A percentile compares a stretch with the other conserved stretches of the same genome.
phyloP scores from a whole-genome alignment of 2,797 vertebrate genomes.

The Heliangelus exortis region DNA sequence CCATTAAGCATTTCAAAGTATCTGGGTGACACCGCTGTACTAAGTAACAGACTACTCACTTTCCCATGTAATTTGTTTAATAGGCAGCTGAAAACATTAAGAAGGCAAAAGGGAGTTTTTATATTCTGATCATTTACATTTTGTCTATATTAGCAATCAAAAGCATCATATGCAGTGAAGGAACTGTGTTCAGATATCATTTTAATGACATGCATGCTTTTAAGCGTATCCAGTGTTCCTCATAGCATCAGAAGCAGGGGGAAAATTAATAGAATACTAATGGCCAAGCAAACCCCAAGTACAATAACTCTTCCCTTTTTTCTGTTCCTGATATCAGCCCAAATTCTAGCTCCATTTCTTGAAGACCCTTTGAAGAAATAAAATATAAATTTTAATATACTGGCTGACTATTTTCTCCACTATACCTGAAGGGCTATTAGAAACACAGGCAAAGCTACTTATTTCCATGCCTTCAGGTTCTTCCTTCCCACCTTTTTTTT shows the following conservation, averaged over 20 bases:
- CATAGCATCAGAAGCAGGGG: background rate
- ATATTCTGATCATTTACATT: slow-evolving; percentile 56
- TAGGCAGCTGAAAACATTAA: slow-evolving; percentile 45
- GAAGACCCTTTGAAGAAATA: background rate
- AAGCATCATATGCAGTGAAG: slow-evolving; percentile 34
- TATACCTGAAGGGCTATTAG: background rate
- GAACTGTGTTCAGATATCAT: slow-evolving; percentile 10
- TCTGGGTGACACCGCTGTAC: background rate
- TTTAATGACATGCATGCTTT: slow-evolving; percentile 29
- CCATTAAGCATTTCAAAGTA: background rate
- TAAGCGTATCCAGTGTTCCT: slow-evolving; percentile 18
- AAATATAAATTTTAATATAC: background rate
- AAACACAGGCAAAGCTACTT: background rate
- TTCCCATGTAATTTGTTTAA: slow-evolving; percentile 33
- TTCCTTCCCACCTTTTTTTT: background rate
- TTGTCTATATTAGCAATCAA: slow-evolving; percentile 53
- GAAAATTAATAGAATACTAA: slow-evolving; percentile 48
- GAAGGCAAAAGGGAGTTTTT: slow-evolving; percentile 41
- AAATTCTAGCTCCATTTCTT: background rate
- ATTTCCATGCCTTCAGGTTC: background rate
- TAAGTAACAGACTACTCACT: background rate
- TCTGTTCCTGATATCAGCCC: background rate
- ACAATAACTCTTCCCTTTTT: background rate
- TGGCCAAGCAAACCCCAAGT: background rate
- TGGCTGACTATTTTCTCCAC: background rate